Conservation (phyloP, 2,888 invertebrate genomes). For the Drosophila recens region DNA sequence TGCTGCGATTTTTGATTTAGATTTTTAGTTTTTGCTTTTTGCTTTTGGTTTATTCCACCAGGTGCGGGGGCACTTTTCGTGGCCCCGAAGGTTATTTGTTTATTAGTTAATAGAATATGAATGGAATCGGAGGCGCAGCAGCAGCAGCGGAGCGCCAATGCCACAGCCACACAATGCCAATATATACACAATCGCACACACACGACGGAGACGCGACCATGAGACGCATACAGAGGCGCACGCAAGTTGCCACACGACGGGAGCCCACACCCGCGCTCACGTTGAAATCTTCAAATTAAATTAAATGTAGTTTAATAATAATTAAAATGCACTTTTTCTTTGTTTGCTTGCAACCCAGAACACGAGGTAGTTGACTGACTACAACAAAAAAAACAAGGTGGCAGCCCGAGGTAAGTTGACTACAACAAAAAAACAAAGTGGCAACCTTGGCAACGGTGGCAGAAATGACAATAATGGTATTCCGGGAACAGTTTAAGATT, state of each 20-base stretch:
- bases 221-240: constrained; percentile 63
- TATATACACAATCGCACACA: constrained; percentile 54
- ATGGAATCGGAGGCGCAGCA: constrained; percentile 64
- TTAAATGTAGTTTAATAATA: constrained; percentile 65
- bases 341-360: constrained; percentile 71
- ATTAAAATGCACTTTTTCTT: constrained; percentile 81
- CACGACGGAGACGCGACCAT: constrained; percentile 58
- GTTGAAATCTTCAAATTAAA: constrained; percentile 34
- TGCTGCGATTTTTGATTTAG: constrained; percentile 36
- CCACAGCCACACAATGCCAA: constrained; percentile 72
- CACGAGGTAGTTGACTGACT: constrained; percentile 52
- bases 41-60: constrained; percentile 33
- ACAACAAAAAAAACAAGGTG: too few species aligned
- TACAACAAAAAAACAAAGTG: too few species aligned
- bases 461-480: too few species aligned
- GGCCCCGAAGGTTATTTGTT: constrained; percentile 78
- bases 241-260: constrained; percentile 45
- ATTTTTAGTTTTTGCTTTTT: constrained; percentile 51
- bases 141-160: constrained; percentile 61
- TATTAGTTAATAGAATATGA: constrained; percentile 77
- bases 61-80: constrained; percentile 42
- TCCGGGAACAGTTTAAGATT: too few species aligned
- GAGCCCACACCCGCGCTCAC: constrained; percentile 43
- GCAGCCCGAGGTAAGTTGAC: too few species aligned
- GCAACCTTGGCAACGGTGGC: too few species aligned